These are phyloP conservation scores for Pachymerium ferrugineum DNA, from an alignment of 2,888 invertebrate genomes.

Conservation along the genomic window DNA sequence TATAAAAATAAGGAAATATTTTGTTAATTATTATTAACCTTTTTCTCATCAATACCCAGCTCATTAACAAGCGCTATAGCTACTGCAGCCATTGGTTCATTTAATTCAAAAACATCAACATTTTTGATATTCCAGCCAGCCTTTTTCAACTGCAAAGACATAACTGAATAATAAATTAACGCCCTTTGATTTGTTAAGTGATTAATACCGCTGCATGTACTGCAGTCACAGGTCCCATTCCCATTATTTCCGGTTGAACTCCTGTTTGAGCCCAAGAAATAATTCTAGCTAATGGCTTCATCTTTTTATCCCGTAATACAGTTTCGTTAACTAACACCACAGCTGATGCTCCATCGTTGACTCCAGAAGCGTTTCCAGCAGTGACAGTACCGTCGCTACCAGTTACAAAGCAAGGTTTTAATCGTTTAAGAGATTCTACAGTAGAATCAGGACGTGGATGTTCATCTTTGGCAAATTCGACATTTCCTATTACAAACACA, in stretches of 20 bases:
- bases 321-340: conserved; percentile 64
- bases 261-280: conserved; percentile 72
- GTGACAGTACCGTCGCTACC: conserved; percentile 62
- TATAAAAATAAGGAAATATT: too few species aligned
- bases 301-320: conserved; percentile 56
- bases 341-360: conserved; percentile 86
- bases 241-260: conserved; percentile 72
- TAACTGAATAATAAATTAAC: not conserved
- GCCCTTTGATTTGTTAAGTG: not conserved
- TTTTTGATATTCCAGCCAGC: conserved; percentile 50
- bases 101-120: conserved; percentile 53
- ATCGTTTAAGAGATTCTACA: conserved; percentile 56
- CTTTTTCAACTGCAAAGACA: conserved; percentile 43
- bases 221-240: conserved; percentile 70
- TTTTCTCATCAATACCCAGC: conserved; percentile 46
- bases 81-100: conserved; percentile 55
- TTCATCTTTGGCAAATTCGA: conserved; percentile 56
- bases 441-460: conserved; percentile 61
- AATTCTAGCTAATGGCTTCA: conserved; percentile 63
- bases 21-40: too few species aligned
- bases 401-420: conserved; percentile 61
- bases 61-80: conserved; percentile 50
- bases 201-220: conserved; percentile 59
- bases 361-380: conserved; percentile 70
- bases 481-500: not conserved